Evolutionary conservation across 2,888 invertebrate species (phyloP).

Genomic region (Hemithea aestivaria): DNA sequence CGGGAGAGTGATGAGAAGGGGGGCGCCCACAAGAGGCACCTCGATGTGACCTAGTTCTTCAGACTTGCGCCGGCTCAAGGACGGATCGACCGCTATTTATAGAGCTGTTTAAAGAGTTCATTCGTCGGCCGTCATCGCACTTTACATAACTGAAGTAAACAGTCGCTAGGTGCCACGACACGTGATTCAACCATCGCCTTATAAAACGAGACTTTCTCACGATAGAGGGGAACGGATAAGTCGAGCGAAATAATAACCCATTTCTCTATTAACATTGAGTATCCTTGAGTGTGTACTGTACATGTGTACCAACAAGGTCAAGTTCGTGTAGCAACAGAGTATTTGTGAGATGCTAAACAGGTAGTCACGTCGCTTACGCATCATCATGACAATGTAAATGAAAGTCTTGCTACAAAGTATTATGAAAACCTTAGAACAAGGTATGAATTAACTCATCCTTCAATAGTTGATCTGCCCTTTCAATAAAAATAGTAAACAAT

Average conservation of each 20-base stretch:
- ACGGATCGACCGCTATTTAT: slow-evolving; percentile 76
- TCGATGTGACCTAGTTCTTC: slow-evolving; percentile 72
- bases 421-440: too few relatives aligned
- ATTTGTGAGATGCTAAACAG: background rate
- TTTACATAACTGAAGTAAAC: slow-evolving; percentile 69
- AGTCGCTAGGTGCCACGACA: slow-evolving; percentile 53
- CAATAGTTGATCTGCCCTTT: too few relatives aligned
- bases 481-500: too few relatives aligned
- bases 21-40: slow-evolving; percentile 53
- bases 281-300: slow-evolving; percentile 31
- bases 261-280: slow-evolving; percentile 43
- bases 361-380: too few relatives aligned
- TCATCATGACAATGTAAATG: too few relatives aligned
- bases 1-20: slow-evolving; percentile 35
- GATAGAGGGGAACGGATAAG: slow-evolving; percentile 44
- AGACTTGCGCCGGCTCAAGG: slow-evolving; percentile 71
- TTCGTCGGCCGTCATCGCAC: slow-evolving; percentile 66
- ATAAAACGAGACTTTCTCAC: slow-evolving; percentile 53
- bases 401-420: too few relatives aligned
- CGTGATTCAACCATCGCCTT: slow-evolving; percentile 39
- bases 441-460: too few relatives aligned
- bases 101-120: slow-evolving; percentile 76
- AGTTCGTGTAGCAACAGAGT: slow-evolving; percentile 28
- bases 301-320: slow-evolving; percentile 35
- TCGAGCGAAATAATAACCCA: slow-evolving; percentile 48